Conservation (phyloP, 2,113 vertebrate genomes). For the Eudyptes chrysolophus region DNA sequence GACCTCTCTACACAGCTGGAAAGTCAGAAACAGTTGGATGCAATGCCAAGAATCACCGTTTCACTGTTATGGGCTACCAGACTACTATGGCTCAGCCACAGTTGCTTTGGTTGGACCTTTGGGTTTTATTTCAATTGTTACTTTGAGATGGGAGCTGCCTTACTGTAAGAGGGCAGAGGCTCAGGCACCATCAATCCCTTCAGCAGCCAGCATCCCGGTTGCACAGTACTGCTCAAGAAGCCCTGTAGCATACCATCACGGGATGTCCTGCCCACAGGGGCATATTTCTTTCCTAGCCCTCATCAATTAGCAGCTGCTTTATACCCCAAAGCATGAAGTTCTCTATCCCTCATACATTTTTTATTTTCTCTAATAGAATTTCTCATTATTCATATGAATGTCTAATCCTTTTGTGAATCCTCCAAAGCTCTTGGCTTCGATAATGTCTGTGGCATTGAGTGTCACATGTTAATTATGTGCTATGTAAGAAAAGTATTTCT, state of each 20-base stretch:
- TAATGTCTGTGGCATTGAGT: slow-evolving; percentile 31
- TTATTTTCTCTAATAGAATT: slow-evolving; percentile 67
- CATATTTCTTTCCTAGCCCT: not conserved
- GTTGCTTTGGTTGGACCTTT: not conserved
- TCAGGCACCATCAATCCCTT: not conserved
- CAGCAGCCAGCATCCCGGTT: not conserved
- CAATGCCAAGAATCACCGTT: not conserved
- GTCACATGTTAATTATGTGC: slow-evolving; percentile 49
- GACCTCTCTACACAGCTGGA: not conserved
- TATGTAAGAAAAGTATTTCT: slow-evolving; percentile 23
- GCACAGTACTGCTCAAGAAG: not conserved
- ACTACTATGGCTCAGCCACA: rapidly evolving
- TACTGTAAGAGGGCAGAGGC: not conserved
- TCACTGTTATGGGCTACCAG: not conserved
- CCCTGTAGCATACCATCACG: not conserved
- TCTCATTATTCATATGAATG: slow-evolving; percentile 60
- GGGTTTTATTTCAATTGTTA: not conserved
- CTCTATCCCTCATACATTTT: slow-evolving; percentile 58
- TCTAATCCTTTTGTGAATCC: slow-evolving; percentile 59
- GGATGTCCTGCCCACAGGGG: not conserved
- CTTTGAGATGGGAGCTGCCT: not conserved
- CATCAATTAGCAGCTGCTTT: slow-evolving; percentile 33
- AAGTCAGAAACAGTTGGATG: not conserved
- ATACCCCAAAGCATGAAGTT: slow-evolving; percentile 5
- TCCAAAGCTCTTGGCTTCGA: slow-evolving; percentile 59